These are phyloP conservation scores for Cryptomyrus ogoouensis DNA, from an alignment of 2,113 vertebrate genomes.

Conservation along the genomic window DNA sequence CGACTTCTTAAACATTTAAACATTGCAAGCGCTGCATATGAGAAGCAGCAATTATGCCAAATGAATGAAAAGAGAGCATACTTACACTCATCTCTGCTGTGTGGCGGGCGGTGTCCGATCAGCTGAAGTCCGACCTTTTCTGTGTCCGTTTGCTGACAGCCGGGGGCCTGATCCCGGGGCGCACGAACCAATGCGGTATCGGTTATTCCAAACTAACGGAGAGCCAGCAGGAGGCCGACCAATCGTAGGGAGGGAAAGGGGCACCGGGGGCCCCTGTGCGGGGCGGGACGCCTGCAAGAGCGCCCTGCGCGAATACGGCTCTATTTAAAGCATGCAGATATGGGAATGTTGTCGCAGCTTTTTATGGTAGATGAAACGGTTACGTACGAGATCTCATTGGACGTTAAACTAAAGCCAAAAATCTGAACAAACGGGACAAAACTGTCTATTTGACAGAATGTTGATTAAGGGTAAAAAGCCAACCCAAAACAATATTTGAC, in stretches of 20 bases:
- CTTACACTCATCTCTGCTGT: neutral
- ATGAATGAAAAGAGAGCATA: neutral
- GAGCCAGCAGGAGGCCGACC: neutral
- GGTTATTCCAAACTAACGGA: neutral
- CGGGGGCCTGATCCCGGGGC: neutral
- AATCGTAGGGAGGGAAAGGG: neutral
- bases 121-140: neutral
- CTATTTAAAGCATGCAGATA: neutral
- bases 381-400: neutral
- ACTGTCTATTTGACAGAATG: neutral
- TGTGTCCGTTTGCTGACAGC: neutral
- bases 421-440: neutral
- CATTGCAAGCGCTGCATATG: neutral
- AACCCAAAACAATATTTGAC: neutral
- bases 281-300: neutral
- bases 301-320: neutral
- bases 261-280: neutral
- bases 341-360: neutral
- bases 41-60: neutral
- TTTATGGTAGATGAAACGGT: neutral
- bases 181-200: neutral
- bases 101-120: neutral
- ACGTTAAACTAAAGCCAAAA: neutral
- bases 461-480: neutral
- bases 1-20: neutral